These are phyloP conservation scores for Ctenopoma kingsleyae DNA, from an alignment of 2,797 vertebrate genomes.

Conservation along the genomic window DNA sequence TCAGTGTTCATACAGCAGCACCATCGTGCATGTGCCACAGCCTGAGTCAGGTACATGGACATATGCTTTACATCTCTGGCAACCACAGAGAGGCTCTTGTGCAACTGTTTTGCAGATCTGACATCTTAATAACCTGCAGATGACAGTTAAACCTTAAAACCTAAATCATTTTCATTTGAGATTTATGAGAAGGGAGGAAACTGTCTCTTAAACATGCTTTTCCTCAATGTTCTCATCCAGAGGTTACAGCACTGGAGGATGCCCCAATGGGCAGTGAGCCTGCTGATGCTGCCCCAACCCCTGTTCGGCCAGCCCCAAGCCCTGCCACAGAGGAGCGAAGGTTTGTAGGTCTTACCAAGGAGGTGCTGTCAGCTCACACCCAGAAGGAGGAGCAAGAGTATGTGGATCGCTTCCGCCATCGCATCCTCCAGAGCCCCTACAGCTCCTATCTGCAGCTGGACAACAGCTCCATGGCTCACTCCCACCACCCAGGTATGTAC, in stretches of 20 bases:
- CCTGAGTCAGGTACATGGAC: conserved; percentile 87
- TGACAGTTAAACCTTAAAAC: neutral
- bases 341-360: conserved; percentile 88
- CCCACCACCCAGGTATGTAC: conserved; percentile 83
- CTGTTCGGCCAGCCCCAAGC: conserved; percentile 59
- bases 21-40: conserved; percentile 88
- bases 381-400: conserved; percentile 93
- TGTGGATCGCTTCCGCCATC: conserved; percentile 87
- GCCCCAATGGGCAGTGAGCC: conserved; percentile 82
- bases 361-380: conserved; percentile 90
- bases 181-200: neutral
- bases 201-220: neutral
- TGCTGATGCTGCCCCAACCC: conserved; percentile 65
- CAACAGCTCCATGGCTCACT: conserved; percentile 81
- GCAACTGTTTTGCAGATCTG: neutral
- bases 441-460: conserved; percentile 87
- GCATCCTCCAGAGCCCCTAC: conserved; percentile 88
- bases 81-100: neutral
- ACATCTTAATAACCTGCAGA: conserved; percentile 1
- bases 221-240: conserved; percentile 59
- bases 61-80: neutral
- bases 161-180: neutral
- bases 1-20: conserved; percentile 93
- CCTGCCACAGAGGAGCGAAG: conserved; percentile 78
- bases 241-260: conserved; percentile 87